Conservation (phyloP, 2,888 invertebrate species). For the Sinhomidia bicolor region DNA sequence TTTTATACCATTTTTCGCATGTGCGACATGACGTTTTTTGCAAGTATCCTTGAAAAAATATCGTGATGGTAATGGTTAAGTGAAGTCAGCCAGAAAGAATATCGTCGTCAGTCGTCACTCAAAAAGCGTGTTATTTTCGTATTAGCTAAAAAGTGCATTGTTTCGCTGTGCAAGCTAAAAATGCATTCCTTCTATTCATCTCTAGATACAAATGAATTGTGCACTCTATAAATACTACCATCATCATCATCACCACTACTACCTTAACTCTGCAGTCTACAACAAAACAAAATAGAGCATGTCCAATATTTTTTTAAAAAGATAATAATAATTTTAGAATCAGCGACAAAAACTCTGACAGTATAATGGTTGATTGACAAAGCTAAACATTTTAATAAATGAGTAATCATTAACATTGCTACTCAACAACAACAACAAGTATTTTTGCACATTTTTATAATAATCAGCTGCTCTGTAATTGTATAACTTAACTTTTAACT, state of each 20-base stretch:
- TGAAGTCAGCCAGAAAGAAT: conserved; percentile 50
- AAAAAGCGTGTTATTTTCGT: conserved; percentile 25
- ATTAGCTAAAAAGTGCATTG: neutral
- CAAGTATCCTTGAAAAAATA: conserved; percentile 52
- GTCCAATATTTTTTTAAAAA: conserved; percentile 7
- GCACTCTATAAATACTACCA: too few species aligned
- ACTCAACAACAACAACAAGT: neutral
- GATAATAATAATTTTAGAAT: neutral
- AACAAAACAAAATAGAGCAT: conserved; percentile 45
- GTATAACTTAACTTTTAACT: neutral
- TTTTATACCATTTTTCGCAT: conserved; percentile 44
- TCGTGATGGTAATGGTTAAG: conserved; percentile 39
- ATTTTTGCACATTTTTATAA: too few species aligned
- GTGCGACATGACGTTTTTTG: conserved; percentile 44
- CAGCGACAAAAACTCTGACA: conserved; percentile 17
- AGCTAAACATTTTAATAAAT: neutral
- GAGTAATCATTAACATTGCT: neutral
- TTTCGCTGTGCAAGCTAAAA: neutral
- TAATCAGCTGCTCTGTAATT: neutral
- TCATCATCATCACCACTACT: too few species aligned
- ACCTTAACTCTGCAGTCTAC: neutral
- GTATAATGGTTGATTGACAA: neutral
- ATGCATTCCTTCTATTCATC: neutral
- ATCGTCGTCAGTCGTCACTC: conserved; percentile 8
- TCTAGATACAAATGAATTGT: neutral